phyloP scores from a whole-genome alignment of 2,888 invertebrate genomes.

The Julus scanicus region DNA sequence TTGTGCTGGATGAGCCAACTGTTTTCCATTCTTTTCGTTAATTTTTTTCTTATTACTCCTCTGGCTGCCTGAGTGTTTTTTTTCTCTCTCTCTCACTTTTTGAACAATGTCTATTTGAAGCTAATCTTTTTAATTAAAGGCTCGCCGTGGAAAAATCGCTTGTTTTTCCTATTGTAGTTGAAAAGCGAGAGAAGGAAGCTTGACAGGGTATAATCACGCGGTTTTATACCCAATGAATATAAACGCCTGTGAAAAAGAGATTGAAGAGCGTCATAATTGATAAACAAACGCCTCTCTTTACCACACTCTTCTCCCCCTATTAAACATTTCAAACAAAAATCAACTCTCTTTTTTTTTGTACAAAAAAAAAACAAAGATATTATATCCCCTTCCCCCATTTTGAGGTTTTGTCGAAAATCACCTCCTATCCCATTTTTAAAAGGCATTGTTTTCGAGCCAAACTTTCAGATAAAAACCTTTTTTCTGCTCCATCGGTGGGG shows the following conservation, averaged over 20 bases:
- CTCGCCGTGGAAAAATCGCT: background rate
- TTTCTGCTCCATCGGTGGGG: background rate
- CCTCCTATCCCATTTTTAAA: background rate
- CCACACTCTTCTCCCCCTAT: background rate
- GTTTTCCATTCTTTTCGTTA: background rate
- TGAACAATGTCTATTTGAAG: constrained; percentile 8
- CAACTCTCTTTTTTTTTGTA: too few relatives aligned
- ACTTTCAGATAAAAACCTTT: background rate
- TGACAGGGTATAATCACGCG: background rate
- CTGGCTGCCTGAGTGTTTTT: background rate
- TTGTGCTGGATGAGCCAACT: background rate
- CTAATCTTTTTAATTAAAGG: constrained; percentile 19
- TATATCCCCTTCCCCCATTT: background rate
- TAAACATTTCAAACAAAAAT: background rate
- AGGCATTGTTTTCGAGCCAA: background rate
- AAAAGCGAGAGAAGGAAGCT: background rate
- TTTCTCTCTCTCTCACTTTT: background rate
- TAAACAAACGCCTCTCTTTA: background rate
- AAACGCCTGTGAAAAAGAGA: background rate
- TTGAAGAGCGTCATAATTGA: constrained; percentile 9
- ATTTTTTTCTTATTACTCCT: background rate
- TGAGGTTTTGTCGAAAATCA: constrained; percentile 19
- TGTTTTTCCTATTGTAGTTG: background rate
- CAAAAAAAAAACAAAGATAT: constrained; percentile 3
- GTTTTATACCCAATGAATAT: background rate